phyloP scores from a whole-genome alignment of 2,113 vertebrate species.

The Esox niger region DNA sequence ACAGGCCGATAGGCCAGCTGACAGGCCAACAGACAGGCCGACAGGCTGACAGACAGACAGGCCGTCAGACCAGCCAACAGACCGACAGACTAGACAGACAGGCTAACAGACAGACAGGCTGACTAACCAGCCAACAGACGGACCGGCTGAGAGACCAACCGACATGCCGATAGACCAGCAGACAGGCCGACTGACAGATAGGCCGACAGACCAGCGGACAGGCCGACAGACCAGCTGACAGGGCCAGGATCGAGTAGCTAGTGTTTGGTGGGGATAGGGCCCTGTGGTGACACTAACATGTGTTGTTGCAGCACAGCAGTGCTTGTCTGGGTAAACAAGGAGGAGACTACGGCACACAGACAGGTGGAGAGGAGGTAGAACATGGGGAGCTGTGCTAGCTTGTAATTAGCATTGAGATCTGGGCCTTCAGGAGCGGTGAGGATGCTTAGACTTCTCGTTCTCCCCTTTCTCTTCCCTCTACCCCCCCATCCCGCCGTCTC shows the following conservation, averaged over 20 bases:
- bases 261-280: background rate
- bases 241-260: background rate
- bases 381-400: background rate
- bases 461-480: background rate
- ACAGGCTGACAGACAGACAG: too few species aligned
- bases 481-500: too few species aligned
- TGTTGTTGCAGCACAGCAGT: conserved; percentile 13
- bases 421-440: background rate
- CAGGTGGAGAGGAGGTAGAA: background rate
- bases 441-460: background rate
- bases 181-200: too few species aligned
- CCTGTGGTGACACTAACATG: conserved; percentile 12
- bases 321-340: conserved; percentile 7
- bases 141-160: too few species aligned
- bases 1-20: too few species aligned
- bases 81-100: too few species aligned
- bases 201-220: too few species aligned
- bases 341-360: background rate
- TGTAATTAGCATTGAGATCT: conserved; percentile 19
- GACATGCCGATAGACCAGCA: too few species aligned
- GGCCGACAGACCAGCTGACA: background rate
- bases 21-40: too few species aligned
- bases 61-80: too few species aligned
- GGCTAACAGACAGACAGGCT: too few species aligned
- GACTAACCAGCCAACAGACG: too few species aligned